These are phyloP conservation scores for Anoplopoma fimbria DNA, from an alignment of 2,113 vertebrate species.

Conservation along the genomic window DNA sequence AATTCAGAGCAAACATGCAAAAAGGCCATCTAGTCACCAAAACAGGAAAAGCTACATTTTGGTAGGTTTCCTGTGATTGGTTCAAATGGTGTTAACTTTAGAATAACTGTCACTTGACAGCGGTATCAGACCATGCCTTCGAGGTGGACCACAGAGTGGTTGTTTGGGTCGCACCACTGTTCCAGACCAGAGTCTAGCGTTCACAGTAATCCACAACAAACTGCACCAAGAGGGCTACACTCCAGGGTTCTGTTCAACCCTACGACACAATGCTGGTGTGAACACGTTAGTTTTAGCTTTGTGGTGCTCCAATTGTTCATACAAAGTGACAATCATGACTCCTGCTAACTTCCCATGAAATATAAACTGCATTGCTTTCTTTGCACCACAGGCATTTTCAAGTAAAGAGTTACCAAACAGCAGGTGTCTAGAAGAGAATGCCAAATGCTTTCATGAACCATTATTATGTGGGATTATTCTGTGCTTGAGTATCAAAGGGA, in stretches of 20 bases:
- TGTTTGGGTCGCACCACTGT: neutral
- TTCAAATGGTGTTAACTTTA: neutral
- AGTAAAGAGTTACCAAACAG: neutral
- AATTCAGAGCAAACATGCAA: neutral
- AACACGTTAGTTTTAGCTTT: neutral
- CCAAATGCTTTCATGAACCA: neutral
- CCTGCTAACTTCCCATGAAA: neutral
- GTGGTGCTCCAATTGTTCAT: neutral
- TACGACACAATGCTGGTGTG: neutral
- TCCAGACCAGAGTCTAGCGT: neutral
- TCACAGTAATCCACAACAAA: neutral
- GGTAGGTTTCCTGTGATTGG: neutral
- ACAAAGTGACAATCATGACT: neutral
- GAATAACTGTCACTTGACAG: neutral
- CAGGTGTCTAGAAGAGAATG: neutral
- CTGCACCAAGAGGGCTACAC: neutral
- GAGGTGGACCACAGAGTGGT: neutral
- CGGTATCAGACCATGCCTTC: neutral
- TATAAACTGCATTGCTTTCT: neutral
- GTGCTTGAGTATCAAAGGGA: neutral
- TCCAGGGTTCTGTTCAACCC: neutral
- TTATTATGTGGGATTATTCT: constrained; percentile 3
- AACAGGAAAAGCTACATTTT: neutral
- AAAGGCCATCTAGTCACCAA: neutral
- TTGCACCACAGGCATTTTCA: neutral